Base-by-base conservation (phyloP, 2,797 vertebrate genomes). In the Liasis olivaceus region DNA sequence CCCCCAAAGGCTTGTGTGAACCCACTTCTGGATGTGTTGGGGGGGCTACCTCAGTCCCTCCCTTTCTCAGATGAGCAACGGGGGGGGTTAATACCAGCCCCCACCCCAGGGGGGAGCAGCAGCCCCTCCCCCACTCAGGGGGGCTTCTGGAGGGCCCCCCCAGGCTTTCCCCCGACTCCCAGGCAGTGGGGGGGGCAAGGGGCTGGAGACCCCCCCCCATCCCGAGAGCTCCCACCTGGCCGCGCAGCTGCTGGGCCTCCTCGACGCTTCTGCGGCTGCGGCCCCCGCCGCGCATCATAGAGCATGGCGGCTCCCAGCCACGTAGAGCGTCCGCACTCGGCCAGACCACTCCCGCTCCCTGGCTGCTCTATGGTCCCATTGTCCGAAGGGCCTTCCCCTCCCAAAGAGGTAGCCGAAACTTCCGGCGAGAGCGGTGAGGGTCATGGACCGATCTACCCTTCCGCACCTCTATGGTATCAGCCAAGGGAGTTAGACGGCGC, bases 341-440 rank as follows among this genome's bases (percentile, higher is more conserved):
- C 86, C 42, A 14, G 26, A 85, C 86, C 92, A 26, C 89, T 93
- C 92, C 42, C 4, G 36, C 63, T 28, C 86, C n/a, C 2, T 8
- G 0, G 59, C 58, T 60, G 5, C 92, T 93, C 92, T 90, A 93
- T 88, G 92, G 85, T 93, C 88, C 64, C 89, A 93, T 93, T 93
- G 92, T 93, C 92, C 92, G 89, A 84, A 88, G 86, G 64, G 1
- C 64, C 24, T n/a, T 42, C n/a, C 36, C 26, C 56, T n/a, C 24
- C 20, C 63, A 4, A 8, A 51, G 8, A 42, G 31, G 56, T 58
- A 28, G 90, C 84, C 90, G 36, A 6, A 13, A 87, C 84, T 91
- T 91, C 90, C 90, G 90, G 51, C 5, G 22, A 3, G 47, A 17
- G 47, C 3, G 28, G 8, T 2, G 15, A 17, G 0, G 59, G 77